A percentile compares a stretch with the other conserved stretches of the same genome.
Evolutionary conservation across 2,113 vertebrate genomes (phyloP).

Genomic region (Coturnix japonica): DNA sequence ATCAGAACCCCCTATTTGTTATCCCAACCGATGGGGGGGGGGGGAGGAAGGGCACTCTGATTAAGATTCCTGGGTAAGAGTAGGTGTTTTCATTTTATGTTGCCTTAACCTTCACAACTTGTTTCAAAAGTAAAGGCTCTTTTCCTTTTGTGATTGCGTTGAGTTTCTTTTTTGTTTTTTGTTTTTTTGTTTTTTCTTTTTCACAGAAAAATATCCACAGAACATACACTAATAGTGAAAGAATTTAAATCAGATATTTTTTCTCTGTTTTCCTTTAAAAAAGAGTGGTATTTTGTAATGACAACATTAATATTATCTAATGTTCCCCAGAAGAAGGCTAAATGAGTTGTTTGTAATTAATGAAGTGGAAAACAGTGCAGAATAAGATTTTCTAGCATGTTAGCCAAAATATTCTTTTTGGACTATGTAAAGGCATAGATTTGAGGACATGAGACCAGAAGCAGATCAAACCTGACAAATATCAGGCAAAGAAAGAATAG

Average conservation of each 20-base stretch:
- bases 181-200: no score
- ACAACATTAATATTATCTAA: neutral
- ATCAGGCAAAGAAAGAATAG: neutral
- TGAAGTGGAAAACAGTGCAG: neutral
- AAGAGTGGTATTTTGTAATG: neutral
- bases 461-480: rapidly evolving
- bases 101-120: neutral
- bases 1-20: neutral
- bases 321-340: neutral
- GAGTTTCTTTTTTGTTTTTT: neutral
- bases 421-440: neutral
- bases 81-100: neutral
- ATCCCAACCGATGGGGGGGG: no score
- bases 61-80: neutral
- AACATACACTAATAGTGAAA: neutral
- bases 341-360: neutral
- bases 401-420: neutral
- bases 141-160: neutral
- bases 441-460: neutral
- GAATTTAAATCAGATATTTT: neutral
- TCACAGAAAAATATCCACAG: neutral
- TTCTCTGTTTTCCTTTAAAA: neutral
- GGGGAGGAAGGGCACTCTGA: neutral
- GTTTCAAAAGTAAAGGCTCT: neutral
- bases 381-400: neutral